phyloP scores from a whole-genome alignment of 2,888 invertebrate genomes.

The Teleogryllus oceanicus region DNA sequence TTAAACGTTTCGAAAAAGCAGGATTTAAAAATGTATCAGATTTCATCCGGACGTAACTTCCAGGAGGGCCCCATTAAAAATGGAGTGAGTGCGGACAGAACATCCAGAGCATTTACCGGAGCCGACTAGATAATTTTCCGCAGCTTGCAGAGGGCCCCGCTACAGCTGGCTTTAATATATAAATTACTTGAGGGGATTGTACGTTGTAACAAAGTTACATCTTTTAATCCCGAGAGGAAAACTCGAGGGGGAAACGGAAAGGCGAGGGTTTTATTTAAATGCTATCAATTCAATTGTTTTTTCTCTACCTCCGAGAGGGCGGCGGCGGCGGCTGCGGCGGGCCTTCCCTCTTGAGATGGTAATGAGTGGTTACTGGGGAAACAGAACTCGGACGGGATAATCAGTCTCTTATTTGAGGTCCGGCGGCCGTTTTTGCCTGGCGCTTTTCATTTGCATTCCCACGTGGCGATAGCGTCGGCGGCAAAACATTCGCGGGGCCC shows the following conservation, averaged over 20 bases:
- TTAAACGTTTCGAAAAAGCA: conserved; percentile 9
- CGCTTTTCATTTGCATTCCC: background rate
- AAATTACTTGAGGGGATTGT: background rate
- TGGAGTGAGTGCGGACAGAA: background rate
- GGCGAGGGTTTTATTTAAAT: conserved; percentile 9
- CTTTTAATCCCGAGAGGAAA: background rate
- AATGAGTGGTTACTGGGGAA: conserved; percentile 5
- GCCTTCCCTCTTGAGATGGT: background rate
- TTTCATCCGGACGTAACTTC: background rate
- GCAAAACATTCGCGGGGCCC: background rate
- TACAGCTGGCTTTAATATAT: conserved; percentile 1
- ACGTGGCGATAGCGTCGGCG: background rate
- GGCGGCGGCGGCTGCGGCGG: background rate
- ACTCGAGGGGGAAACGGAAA: background rate
- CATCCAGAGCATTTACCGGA: background rate
- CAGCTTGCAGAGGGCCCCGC: background rate
- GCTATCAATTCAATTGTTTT: conserved; percentile 18
- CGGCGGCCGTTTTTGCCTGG: background rate
- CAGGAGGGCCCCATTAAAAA: background rate
- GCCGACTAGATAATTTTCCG: background rate
- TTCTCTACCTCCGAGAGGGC: background rate
- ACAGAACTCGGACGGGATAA: conserved; percentile 7
- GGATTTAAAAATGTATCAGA: conserved; percentile 2
- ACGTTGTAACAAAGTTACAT: conserved; percentile 6
- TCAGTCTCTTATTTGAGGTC: conserved; percentile 18